Conservation (phyloP, 2,888 invertebrate genomes). For the Pyrrhia umbra region DNA sequence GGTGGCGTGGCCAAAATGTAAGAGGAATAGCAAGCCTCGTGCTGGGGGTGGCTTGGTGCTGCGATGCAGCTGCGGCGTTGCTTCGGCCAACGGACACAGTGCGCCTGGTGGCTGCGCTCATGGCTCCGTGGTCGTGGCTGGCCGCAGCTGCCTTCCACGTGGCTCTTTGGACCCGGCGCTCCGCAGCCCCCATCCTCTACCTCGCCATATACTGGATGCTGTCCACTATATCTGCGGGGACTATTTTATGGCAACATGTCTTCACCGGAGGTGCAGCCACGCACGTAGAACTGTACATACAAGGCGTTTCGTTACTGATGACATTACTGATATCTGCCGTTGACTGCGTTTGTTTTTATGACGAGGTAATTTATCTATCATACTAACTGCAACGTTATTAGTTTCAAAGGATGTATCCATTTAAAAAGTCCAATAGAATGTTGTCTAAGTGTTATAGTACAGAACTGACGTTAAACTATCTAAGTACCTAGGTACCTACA, state of each 20-base stretch:
- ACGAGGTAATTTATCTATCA: slow-evolving; percentile 75
- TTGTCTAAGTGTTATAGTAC: background rate
- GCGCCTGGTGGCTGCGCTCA: slow-evolving; percentile 75
- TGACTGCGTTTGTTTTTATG: slow-evolving; percentile 85
- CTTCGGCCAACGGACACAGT: slow-evolving; percentile 76
- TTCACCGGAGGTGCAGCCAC: slow-evolving; percentile 59
- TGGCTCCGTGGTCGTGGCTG: slow-evolving; percentile 83
- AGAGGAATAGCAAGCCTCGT: slow-evolving; percentile 79
- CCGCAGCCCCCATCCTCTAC: slow-evolving; percentile 83
- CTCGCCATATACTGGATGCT: slow-evolving; percentile 86
- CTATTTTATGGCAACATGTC: slow-evolving; percentile 75
- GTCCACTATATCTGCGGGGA: slow-evolving; percentile 74
- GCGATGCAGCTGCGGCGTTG: slow-evolving; percentile 76
- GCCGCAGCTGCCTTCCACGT: slow-evolving; percentile 84
- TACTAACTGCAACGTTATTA: slow-evolving; percentile 6
- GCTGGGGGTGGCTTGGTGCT: slow-evolving; percentile 77
- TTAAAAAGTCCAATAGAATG: background rate
- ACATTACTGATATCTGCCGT: slow-evolving; percentile 76
- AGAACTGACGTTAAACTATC: background rate
- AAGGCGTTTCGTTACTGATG: slow-evolving; percentile 73
- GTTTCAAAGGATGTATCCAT: slow-evolving; percentile 13
- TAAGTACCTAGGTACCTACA: background rate
- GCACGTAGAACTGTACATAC: slow-evolving; percentile 78
- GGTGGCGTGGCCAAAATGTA: slow-evolving; percentile 82
- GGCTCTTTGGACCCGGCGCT: slow-evolving; percentile 80